A percentile compares a stretch with the other conserved stretches of the same genome.
These are phyloP conservation scores for Scarus forsteni DNA, from an alignment of 2,797 vertebrate genomes.

Conservation along the genomic window DNA sequence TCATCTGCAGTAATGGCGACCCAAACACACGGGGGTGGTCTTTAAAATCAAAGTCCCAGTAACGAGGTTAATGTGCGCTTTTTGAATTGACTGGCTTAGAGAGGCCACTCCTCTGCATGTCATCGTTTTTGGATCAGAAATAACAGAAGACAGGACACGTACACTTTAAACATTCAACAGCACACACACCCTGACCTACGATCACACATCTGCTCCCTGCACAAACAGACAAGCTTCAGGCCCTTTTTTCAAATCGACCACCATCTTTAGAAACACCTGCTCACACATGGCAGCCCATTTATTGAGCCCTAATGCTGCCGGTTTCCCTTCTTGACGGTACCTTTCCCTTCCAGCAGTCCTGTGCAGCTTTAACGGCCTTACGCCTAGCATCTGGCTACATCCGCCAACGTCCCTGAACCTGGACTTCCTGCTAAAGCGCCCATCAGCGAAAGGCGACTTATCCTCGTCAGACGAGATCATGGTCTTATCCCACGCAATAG, in stretches of 20 bases:
- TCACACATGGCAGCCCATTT: slow-evolving; percentile 30
- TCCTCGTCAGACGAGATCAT: slow-evolving; percentile 44
- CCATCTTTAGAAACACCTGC: slow-evolving; percentile 15
- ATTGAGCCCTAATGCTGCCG: slow-evolving; percentile 37
- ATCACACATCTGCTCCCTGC: slow-evolving; percentile 29
- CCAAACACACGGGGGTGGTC: slow-evolving; percentile 10
- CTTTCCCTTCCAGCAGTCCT: slow-evolving; percentile 35
- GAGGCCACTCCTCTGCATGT: slow-evolving; percentile 46
- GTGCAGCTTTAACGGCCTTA: slow-evolving; percentile 7
- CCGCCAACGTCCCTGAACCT: slow-evolving; percentile 14
- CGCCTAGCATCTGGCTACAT: slow-evolving; percentile 18
- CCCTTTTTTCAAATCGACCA: slow-evolving; percentile 22
- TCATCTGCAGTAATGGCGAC: too few relatives aligned
- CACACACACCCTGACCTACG: slow-evolving; percentile 18
- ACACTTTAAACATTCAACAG: slow-evolving; percentile 21
- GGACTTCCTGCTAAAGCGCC: slow-evolving; percentile 24
- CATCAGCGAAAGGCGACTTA: slow-evolving; percentile 36
- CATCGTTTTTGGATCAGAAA: slow-evolving; percentile 30
- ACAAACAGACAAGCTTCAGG: slow-evolving; percentile 27
- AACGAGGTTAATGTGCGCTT: slow-evolving; percentile 42
- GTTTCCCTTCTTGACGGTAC: slow-evolving; percentile 47
- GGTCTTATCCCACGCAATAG: slow-evolving; percentile 48
- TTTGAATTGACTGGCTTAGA: slow-evolving; percentile 45
- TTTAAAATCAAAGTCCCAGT: slow-evolving; percentile 32
- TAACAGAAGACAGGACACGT: slow-evolving; percentile 5